These are phyloP conservation scores for Drosophila pseudoobscura DNA, from an alignment of 1,140 invertebrate species.

Conservation along the genomic window DNA sequence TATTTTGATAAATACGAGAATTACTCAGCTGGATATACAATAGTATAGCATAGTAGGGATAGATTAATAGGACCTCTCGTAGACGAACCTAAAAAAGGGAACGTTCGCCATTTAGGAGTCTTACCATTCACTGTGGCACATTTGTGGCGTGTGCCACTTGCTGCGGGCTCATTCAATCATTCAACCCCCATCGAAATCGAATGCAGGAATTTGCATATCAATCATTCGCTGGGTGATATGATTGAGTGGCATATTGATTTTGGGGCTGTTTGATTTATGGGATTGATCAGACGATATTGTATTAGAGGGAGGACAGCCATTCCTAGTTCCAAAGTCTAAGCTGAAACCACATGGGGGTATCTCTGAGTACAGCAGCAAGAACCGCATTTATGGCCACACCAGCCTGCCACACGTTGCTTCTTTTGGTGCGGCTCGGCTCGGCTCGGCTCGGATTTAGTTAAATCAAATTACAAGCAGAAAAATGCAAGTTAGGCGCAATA, in stretches of 20 bases:
- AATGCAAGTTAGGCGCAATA: slow-evolving; percentile 60
- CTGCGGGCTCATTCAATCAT: too few species aligned
- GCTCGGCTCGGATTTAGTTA: slow-evolving; percentile 34
- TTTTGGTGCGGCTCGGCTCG: neutral
- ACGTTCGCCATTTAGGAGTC: too few species aligned
- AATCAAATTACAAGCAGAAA: slow-evolving; percentile 63
- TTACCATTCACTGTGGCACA: too few species aligned
- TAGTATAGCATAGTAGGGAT: too few species aligned
- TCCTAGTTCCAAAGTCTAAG: neutral
- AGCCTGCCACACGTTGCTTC: slow-evolving; percentile 18
- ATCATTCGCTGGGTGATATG: slow-evolving; percentile 6
- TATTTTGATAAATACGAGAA: too few species aligned
- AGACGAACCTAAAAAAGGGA: too few species aligned
- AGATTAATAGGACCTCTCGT: too few species aligned
- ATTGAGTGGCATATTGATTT: slow-evolving; percentile 17
- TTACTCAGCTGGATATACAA: too few species aligned
- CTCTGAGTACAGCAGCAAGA: slow-evolving; percentile 6
- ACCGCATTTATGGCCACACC: slow-evolving; percentile 48
- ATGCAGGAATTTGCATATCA: slow-evolving; percentile 15
- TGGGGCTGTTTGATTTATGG: slow-evolving; percentile 9
- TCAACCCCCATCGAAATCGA: neutral
- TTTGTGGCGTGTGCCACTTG: too few species aligned
- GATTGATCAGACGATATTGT: neutral
- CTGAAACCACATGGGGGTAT: neutral
- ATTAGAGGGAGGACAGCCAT: neutral